Base-by-base conservation (phyloP, 2,113 vertebrate genomes). In the Anser cygnoides region DNA sequence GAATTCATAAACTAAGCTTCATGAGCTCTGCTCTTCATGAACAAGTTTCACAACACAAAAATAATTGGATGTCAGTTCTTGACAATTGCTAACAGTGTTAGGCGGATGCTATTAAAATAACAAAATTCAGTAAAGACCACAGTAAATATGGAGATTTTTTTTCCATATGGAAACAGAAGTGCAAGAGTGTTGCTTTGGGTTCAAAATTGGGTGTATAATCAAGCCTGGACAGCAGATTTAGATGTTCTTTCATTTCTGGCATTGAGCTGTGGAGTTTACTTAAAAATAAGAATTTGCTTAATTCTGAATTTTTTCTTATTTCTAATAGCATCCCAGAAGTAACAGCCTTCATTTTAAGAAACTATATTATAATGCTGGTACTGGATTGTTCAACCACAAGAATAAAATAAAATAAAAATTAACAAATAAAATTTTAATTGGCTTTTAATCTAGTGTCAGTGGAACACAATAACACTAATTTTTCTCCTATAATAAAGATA, bases 71-170 rank as follows among this genome's bases (percentile, higher is more conserved):
- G 1, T 29, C 86, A 85, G 12, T 37, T 52, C 65, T 62, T 67
- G 59, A 66, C 6, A 6, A 44, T 72, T 74, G 81, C 91, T 94
- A 92, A 72, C 84, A 63, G 44, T 63, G 86, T 89, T 96, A 96
- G 78, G 39, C 82, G 84, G 65, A 76, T 90, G 66, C 59, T 92
- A 66, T 16, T 76, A 62, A 95, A 72, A 43, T 37, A 49, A 82
- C 19, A 65, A 74, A 49, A 44, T 29, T 65, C 44, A 50, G 63
- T 85, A 10, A 63, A 39, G 18, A 52, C 26, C 14, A 54, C 21
- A 65, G 55, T 62, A 67, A 72, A 43, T 23, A 80, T 1, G 7
- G 22, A 90, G 81, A 37, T 12, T 31, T 55, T 78, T 46, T 71
- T 58, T 58, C 58, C 63, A 78, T 66, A 72, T 70, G 26, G 76